Conservation (phyloP, 2,113 vertebrate species). For the Microcebus lehilahytsara region DNA sequence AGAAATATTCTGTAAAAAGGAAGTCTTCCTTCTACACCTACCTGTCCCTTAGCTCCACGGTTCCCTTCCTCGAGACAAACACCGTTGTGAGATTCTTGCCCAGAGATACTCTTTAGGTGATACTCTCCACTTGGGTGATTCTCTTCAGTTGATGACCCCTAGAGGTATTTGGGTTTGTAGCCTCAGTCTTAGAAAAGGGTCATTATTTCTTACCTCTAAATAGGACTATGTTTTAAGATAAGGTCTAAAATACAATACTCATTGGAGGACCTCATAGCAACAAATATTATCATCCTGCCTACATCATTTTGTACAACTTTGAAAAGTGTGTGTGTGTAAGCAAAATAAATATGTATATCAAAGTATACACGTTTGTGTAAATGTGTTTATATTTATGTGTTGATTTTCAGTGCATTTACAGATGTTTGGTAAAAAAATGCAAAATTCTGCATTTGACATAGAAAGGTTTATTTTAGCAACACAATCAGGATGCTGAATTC, state of each 20-base stretch:
- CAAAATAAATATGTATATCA: neutral
- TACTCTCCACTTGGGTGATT: neutral
- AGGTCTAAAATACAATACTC: neutral
- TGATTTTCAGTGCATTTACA: neutral
- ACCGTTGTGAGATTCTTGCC: neutral
- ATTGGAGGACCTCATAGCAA: neutral
- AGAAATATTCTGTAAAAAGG: neutral
- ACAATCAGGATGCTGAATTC: neutral
- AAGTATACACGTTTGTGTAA: neutral
- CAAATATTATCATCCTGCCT: neutral
- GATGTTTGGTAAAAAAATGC: constrained; percentile 28
- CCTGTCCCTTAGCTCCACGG: neutral
- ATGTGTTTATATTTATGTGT: neutral
- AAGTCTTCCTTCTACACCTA: neutral
- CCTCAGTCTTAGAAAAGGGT: neutral
- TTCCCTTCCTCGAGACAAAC: neutral
- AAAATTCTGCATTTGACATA: neutral
- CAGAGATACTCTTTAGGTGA: neutral
- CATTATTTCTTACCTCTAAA: neutral
- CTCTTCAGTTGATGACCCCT: neutral
- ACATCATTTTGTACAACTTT: neutral
- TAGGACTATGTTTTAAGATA: constrained; percentile 20
- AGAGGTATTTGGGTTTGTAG: neutral
- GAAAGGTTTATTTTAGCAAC: neutral
- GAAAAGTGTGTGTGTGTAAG: neutral